A percentile compares a stretch with the other conserved stretches of the same genome.
phyloP scores from a whole-genome alignment of 2,113 vertebrate species.

The Tretioscincus oriximinensis region DNA sequence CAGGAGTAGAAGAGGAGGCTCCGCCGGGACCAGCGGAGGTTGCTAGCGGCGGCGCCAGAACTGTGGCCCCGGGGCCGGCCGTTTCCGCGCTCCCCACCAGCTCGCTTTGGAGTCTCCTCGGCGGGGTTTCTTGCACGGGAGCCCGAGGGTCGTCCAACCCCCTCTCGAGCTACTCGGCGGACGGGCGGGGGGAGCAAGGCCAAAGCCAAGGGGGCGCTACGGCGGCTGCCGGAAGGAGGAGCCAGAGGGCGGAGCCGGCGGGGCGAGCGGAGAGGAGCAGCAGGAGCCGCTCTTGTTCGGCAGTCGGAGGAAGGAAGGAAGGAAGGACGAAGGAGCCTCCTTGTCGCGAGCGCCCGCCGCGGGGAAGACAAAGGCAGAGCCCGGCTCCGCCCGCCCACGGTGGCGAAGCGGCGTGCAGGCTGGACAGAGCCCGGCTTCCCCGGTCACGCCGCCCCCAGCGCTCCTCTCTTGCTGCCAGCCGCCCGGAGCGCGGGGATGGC shows the following conservation, averaged over 20 bases:
- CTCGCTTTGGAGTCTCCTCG: not conserved
- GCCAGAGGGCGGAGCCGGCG: constrained; percentile 12
- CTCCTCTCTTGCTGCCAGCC: not conserved
- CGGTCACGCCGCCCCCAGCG: not conserved
- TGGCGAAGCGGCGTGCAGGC: not conserved
- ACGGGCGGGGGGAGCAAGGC: not conserved
- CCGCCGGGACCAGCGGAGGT: not conserved
- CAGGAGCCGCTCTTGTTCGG: not conserved
- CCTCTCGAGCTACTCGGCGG: not conserved
- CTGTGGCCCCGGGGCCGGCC: no score
- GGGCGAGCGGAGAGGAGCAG: not conserved
- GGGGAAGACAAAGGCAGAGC: not conserved
- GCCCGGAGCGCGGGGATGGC: not conserved
- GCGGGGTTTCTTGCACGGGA: not conserved
- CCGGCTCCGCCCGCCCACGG: not conserved
- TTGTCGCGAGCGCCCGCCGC: not conserved
- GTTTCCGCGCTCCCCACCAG: no score
- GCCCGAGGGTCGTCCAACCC: no score
- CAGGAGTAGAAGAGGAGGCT: not conserved
- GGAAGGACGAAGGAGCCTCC: not conserved
- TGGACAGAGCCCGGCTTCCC: not conserved
- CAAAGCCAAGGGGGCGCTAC: not conserved
- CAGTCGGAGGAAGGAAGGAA: not conserved
- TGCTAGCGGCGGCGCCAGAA: not conserved
- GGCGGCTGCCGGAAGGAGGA: not conserved